Evolutionary conservation across 2,888 invertebrate species (phyloP), one percentile per base, ranked within the genome.

Genomic region (Aquatica leii): DNA sequence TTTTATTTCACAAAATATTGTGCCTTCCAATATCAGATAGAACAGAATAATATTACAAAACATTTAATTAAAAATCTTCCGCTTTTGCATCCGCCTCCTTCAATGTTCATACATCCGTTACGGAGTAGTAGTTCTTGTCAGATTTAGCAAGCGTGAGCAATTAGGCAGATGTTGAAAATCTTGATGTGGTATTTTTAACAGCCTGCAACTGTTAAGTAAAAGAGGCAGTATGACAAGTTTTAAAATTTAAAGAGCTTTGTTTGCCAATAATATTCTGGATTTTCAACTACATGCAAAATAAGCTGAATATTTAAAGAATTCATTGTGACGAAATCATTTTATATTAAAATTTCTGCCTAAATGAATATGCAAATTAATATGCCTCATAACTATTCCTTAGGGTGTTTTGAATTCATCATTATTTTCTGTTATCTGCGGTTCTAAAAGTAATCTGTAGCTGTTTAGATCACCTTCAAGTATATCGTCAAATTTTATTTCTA

Each of bases 261-360:
- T 53, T 62, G 62, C 51, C 40, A 62, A 58, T 57, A 40, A 56
- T 55, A 37, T 41, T 37, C 46, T 50, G 20, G 50, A 37, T 52
- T 63, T 54, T 63, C 53, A 46, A 54, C 59, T 53, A 56, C 62
- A 62, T 58, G 53, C 63, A 43, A 49, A 58, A 53, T 59, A 63
- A 58, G 63, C 53, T 54, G 59, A 59, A 59, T 63, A 63, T 63
- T 59, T 59, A 59, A 48, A 63, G 59, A 63, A 63, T 63, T 63
- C 58, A 59, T 59, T 59, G 59, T 54, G 59, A 59, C 40, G 63
- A 59, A 63, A 59, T 58, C 58, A 59, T 63, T 63, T 63, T 63
- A 63, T 63, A 63, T 63, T 63, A 63, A 63, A 63, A 63, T 63
- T 59, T 59, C 50, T 54, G 54, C 56, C 41, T 63, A 59, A 59